Evolutionary conservation across 2,888 invertebrate genomes (phyloP).

Genomic region (Poecilus cupreus): DNA sequence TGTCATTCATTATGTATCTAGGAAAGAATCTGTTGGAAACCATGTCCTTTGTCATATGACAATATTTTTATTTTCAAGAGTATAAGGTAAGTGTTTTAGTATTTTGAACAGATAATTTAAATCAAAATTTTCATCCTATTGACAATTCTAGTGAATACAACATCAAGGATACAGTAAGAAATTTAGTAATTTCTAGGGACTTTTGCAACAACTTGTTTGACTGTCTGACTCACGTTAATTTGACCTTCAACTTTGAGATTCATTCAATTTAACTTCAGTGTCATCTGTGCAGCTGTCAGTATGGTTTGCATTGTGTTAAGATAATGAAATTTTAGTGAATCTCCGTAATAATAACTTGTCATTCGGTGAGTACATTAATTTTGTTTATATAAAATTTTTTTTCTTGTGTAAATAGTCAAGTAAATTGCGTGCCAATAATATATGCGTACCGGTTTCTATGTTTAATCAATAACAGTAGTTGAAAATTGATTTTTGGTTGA

Average conservation of each 20-base stretch:
- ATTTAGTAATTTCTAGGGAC: conserved; percentile 33
- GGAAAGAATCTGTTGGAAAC: too few relatives aligned
- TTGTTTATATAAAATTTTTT: not conserved
- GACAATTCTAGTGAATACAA: not conserved
- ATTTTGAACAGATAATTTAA: not conserved
- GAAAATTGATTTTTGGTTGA: conserved; percentile 41
- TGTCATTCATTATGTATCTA: too few relatives aligned
- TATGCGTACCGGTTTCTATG: conserved; percentile 32
- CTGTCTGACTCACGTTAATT: conserved; percentile 5
- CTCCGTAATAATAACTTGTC: conserved; percentile 24
- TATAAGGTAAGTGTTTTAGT: too few relatives aligned
- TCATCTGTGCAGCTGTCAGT: conserved; percentile 46
- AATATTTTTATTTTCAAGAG: too few relatives aligned
- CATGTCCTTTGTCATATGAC: too few relatives aligned
- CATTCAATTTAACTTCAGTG: conserved; percentile 51
- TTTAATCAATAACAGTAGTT: conserved; percentile 53
- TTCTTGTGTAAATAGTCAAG: not conserved
- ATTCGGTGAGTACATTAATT: conserved; percentile 37
- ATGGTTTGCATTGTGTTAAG: conserved; percentile 45
- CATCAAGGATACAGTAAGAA: not conserved
- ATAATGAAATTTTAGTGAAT: conserved; percentile 25
- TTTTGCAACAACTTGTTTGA: conserved; percentile 23
- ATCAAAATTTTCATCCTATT: not conserved
- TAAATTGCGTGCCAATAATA: not conserved
- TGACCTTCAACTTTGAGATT: conserved; percentile 51